Evolutionary conservation across 2,888 invertebrate species (phyloP).

Genomic region (Drosophila niveifrons): DNA sequence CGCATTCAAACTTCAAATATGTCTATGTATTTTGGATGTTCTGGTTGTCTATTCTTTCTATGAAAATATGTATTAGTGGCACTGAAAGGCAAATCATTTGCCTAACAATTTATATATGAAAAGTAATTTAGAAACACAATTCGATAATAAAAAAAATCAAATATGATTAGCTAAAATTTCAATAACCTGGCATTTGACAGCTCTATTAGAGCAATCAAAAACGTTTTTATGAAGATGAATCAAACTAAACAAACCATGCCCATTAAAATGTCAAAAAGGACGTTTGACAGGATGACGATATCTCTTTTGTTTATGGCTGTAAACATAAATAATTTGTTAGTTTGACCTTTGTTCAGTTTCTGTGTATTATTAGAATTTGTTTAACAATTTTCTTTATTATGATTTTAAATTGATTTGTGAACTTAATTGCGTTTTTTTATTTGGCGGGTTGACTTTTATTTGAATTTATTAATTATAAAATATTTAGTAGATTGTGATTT

Average conservation of each 20-base stretch:
- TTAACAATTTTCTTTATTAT: constrained; percentile 27
- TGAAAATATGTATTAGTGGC: constrained; percentile 17
- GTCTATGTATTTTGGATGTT: constrained; percentile 9
- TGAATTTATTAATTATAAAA: constrained; percentile 47
- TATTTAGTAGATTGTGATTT: constrained; percentile 35
- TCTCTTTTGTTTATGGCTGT: constrained; percentile 28
- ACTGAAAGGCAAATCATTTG: not conserved
- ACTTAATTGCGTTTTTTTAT: constrained; percentile 56
- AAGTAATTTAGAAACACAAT: not conserved
- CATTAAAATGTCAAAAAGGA: not conserved
- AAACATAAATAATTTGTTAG: constrained; percentile 38
- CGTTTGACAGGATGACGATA: not conserved
- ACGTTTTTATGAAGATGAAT: not conserved
- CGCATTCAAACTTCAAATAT: constrained; percentile 42
- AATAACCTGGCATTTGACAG: not conserved
- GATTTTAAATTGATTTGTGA: constrained; percentile 32
- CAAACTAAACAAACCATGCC: not conserved
- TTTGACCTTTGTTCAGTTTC: constrained; percentile 28
- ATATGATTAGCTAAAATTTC: not conserved
- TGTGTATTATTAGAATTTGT: constrained; percentile 13
- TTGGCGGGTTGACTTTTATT: constrained; percentile 75
- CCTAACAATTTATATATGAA: not conserved
- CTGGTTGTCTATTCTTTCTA: constrained; percentile 11
- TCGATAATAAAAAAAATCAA: not conserved
- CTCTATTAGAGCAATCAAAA: not conserved